A percentile compares a stretch with the other conserved stretches of the same genome.
phyloP scores from a whole-genome alignment of 2,113 vertebrate genomes.

The Mustelus asterias region DNA sequence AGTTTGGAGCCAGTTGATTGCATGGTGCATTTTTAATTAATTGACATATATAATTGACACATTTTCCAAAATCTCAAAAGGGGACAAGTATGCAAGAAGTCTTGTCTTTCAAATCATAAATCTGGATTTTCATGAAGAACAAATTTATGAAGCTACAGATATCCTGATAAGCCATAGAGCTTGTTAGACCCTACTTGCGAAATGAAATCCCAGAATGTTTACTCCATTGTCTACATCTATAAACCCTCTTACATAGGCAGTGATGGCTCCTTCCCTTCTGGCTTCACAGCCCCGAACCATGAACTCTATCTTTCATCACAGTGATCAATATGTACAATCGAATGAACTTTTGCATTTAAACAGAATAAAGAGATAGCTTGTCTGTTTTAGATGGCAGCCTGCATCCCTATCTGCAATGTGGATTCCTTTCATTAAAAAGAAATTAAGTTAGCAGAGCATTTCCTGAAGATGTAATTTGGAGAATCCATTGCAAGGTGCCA shows the following conservation, averaged over 20 bases:
- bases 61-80: not conserved
- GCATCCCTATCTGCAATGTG: not conserved
- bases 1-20: not conserved
- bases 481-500: not conserved
- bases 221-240: not conserved
- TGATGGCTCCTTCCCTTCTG: not conserved
- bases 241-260: not conserved
- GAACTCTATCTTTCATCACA: not conserved
- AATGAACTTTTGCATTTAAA: not conserved
- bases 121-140: not conserved
- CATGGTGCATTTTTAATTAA: not conserved
- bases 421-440: not conserved
- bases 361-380: not conserved
- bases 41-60: not conserved
- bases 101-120: not conserved
- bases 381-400: not conserved
- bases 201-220: not conserved
- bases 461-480: not conserved
- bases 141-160: too few species aligned
- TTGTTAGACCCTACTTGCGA: not conserved
- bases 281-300: not conserved
- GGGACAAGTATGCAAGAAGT: not conserved
- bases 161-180: not conserved
- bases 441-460: not conserved
- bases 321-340: not conserved